Base-by-base conservation (phyloP, 1,140 invertebrate species). In the Procambarus virginalis region DNA sequence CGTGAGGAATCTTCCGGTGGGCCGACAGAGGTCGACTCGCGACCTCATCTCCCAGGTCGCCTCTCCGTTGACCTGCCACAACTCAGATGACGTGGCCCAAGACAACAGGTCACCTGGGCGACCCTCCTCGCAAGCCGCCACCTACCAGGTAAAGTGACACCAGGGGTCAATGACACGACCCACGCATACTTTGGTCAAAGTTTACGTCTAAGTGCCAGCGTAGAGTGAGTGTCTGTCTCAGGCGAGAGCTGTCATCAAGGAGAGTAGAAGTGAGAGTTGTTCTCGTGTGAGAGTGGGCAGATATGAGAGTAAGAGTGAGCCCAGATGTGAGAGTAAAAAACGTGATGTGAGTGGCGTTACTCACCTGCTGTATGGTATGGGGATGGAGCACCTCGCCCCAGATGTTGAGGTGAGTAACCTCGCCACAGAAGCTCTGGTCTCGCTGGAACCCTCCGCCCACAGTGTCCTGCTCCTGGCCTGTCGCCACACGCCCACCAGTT, bases 381-480 rank as follows among this genome's bases (percentile, higher is more conserved):
- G 20, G 9, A 3, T n/a, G 2, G 73, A 86, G 85, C 6, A 49
- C 45, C n/a, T 14, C 17, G 6, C 4, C 1, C 86, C 86, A 88
- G 22, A 88, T 34, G 68, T 82, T 82, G 20, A 88, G 86, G 14
- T 88, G 68, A 34, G 79, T 82, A 17, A 88, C 55, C 34, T 82
- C 79, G 10, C 86, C 86, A n/a, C 48, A 68, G 86, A 75, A 88
- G 70, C 86, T 88, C n/a, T 88, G 86, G 79, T 88, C 78, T 20
- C 86, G 48, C 17, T 88, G 86, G 51, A 88, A 88, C 20, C 79
- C 79, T 51, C 70, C 86, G 22, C 78, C 86, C 55, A 88, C 49
- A 46, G 48, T 55, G 70, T 88, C 86, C 34, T 88, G 86, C 64
- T 88, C 86, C 79, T 88, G 86, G 4, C 86, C 86, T 88, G 86